phyloP scores from a whole-genome alignment of 2,113 vertebrate genomes.

The Entosphenus tridentatus region DNA sequence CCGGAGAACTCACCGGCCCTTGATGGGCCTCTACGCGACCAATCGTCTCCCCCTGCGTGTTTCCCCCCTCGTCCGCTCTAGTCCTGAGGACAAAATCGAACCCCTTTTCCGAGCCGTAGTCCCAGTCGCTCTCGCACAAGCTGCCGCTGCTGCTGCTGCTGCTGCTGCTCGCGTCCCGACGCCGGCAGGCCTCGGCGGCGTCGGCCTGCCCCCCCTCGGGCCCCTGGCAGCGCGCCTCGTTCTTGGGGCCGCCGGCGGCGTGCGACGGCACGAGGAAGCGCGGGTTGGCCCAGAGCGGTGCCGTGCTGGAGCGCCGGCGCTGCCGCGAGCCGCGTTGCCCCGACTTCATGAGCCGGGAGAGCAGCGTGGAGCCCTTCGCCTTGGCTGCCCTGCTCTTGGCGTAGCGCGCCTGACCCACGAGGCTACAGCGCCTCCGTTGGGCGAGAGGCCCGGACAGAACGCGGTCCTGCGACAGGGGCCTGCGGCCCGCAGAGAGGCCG shows the following conservation, averaged over 20 bases:
- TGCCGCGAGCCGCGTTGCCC: too few species aligned
- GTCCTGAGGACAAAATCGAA: too few species aligned
- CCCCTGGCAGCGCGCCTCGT: constrained; percentile 15
- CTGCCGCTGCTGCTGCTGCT: background rate
- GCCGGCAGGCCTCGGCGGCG: background rate
- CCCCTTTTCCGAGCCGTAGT: too few species aligned
- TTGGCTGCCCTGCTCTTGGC: constrained; percentile 13
- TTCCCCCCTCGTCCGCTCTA: too few species aligned
- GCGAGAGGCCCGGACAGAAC: constrained; percentile 30
- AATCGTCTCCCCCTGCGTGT: too few species aligned
- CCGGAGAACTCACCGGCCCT: too few species aligned
- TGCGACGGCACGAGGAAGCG: constrained; percentile 25
- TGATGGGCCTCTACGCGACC: too few species aligned
- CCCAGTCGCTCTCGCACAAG: background rate
- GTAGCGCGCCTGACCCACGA: constrained; percentile 14
- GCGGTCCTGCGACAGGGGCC: constrained; percentile 40
- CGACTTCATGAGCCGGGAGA: background rate
- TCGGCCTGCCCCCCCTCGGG: constrained; percentile 16
- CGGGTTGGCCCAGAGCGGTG: constrained; percentile 37
- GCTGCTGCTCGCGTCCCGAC: constrained; percentile 12
- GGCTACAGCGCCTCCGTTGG: constrained; percentile 30
- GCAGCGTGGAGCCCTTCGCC: background rate
- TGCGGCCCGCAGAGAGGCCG: constrained; percentile 38
- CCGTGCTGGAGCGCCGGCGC: constrained; percentile 51
- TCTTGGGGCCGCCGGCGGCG: too few species aligned